phyloP scores from a whole-genome alignment of 2,888 invertebrate species.

The Drosophila kambysellisi region DNA sequence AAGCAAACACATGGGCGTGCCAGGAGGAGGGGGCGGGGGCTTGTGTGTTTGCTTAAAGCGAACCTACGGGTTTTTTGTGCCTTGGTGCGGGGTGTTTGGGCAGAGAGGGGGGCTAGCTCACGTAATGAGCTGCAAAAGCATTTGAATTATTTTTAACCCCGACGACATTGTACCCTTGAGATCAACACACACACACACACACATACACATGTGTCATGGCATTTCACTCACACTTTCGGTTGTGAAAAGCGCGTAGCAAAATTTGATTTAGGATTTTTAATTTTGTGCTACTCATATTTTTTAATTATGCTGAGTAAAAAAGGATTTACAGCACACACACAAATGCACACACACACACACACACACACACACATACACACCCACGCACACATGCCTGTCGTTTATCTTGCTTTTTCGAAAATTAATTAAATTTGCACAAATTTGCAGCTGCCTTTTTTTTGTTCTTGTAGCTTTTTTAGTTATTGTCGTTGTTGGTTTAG shows the following conservation, averaged over 20 bases:
- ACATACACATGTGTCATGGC: constrained; percentile 26
- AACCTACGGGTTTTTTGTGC: constrained; percentile 67
- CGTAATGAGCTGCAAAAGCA: constrained; percentile 81
- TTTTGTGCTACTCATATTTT: constrained; percentile 81
- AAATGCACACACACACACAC: constrained; percentile 22
- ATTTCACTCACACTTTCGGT: constrained; percentile 25
- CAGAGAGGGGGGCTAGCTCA: constrained; percentile 41
- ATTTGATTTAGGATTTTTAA: constrained; percentile 82
- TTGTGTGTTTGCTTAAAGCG: constrained; percentile 63
- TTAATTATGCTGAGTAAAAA: constrained; percentile 79
- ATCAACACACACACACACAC: constrained; percentile 53
- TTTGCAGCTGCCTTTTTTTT: constrained; percentile 66
- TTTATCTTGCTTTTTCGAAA: constrained; percentile 70
- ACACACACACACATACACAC: background rate
- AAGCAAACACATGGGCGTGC: constrained; percentile 42
- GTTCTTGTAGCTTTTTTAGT: constrained; percentile 11
- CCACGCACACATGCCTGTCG: constrained; percentile 33
- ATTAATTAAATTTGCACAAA: constrained; percentile 81
- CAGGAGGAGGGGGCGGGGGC: background rate
- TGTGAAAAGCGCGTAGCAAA: constrained; percentile 55
- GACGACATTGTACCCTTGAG: constrained; percentile 82
- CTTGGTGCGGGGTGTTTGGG: background rate
- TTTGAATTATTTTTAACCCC: constrained; percentile 82
- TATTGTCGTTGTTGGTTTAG: constrained; percentile 4
- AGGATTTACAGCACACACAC: constrained; percentile 62